A percentile compares a stretch with the other conserved stretches of the same genome.
phyloP scores from a whole-genome alignment of 35 echinoderm and acorn worm genomes.

The Ophioderma brevispina region DNA sequence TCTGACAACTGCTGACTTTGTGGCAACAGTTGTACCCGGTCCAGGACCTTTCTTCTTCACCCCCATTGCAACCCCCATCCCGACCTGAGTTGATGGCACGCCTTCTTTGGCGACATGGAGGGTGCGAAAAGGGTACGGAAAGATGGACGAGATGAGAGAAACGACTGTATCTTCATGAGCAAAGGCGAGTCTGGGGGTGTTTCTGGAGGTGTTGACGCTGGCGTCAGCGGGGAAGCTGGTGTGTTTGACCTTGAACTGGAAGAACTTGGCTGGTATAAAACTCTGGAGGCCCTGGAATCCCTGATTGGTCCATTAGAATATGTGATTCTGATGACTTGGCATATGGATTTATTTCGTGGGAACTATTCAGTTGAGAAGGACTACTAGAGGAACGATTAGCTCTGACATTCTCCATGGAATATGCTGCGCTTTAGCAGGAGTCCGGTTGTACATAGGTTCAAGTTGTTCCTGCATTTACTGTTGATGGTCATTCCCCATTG shows the following conservation, averaged over 20 bases:
- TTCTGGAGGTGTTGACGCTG: slow-evolving; percentile 58
- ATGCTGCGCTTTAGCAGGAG: background rate
- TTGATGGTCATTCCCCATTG: background rate
- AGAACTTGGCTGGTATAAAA: slow-evolving; percentile 18
- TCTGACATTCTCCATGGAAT: slow-evolving; percentile 18
- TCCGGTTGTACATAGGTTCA: background rate
- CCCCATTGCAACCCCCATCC: background rate
- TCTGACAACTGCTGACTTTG: background rate
- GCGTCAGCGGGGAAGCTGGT: slow-evolving; percentile 76
- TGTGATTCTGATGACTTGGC: background rate
- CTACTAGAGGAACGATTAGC: background rate
- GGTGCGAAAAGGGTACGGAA: background rate
- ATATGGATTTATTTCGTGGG: too few relatives aligned
- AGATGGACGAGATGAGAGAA: background rate
- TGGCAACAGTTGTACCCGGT: background rate
- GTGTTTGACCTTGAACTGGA: slow-evolving; percentile 84
- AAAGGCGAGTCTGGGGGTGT: slow-evolving; percentile 57
- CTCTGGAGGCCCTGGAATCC: background rate
- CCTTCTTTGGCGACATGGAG: too few relatives aligned
- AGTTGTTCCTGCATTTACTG: too few relatives aligned
- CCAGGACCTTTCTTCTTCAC: background rate
- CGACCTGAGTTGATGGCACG: background rate
- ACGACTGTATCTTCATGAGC: too few relatives aligned
- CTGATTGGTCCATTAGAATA: background rate
- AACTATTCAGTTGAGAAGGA: background rate